These are phyloP conservation scores for Hartigia nigra DNA, from an alignment of 2,888 invertebrate species.

Conservation along the genomic window DNA sequence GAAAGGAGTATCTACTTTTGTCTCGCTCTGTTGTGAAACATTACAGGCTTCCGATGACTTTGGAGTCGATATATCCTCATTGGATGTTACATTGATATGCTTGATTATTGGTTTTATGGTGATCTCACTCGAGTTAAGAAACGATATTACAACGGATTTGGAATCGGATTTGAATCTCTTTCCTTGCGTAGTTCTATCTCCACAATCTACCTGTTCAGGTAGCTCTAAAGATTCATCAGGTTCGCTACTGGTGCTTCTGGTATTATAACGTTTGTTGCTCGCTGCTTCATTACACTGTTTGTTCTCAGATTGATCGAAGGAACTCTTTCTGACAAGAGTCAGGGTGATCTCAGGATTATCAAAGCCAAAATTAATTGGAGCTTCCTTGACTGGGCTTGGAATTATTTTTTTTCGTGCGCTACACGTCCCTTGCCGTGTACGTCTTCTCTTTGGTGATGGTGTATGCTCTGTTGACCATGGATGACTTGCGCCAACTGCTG, in stretches of 20 bases:
- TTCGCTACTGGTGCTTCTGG: background rate
- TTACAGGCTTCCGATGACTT: too few species aligned
- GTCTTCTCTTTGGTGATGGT: conserved; percentile 18
- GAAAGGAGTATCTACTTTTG: too few species aligned
- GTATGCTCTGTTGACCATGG: conserved; percentile 12
- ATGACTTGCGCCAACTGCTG: conserved; percentile 14
- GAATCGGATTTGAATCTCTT: background rate
- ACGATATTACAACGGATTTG: background rate
- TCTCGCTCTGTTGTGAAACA: too few species aligned
- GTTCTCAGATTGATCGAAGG: background rate
- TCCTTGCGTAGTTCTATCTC: background rate
- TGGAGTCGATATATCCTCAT: background rate
- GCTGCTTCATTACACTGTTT: background rate
- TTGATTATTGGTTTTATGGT: background rate
- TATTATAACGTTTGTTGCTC: background rate
- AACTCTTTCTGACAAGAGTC: conserved; percentile 19
- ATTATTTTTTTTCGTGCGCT: conserved; percentile 22
- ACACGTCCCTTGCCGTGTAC: conserved; percentile 17
- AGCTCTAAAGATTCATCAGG: background rate
- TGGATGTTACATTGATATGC: background rate
- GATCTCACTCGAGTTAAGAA: background rate
- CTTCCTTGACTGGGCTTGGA: conserved; percentile 14
- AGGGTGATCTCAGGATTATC: conserved; percentile 20
- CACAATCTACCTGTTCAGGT: background rate
- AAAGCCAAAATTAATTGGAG: conserved; percentile 15